phyloP scores from a whole-genome alignment of 2,113 vertebrate species.

The Colius striatus region DNA sequence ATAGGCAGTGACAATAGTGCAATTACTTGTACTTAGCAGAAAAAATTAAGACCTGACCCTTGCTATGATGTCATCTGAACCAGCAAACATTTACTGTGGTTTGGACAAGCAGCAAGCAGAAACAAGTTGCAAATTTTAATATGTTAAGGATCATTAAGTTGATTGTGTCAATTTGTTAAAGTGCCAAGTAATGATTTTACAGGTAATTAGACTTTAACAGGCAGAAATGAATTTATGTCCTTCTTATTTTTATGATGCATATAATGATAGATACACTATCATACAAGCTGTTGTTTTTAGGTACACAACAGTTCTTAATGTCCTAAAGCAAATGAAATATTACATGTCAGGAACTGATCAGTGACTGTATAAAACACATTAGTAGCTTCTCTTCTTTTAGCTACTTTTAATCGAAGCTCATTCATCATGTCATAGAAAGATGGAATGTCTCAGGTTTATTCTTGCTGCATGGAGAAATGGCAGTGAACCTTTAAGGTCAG shows the following conservation, averaged over 20 bases:
- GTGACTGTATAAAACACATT: constrained; percentile 79
- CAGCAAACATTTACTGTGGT: constrained; percentile 43
- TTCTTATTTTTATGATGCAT: constrained; percentile 72
- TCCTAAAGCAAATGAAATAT: constrained; percentile 78
- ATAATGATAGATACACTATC: constrained; percentile 70
- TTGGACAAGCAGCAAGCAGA: constrained; percentile 56
- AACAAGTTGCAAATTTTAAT: constrained; percentile 64
- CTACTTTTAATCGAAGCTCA: constrained; percentile 72
- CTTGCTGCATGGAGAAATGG: constrained; percentile 59
- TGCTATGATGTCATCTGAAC: constrained; percentile 44
- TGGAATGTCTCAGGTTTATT: constrained; percentile 67
- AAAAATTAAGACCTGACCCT: constrained; percentile 47
- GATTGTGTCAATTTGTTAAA: constrained; percentile 78
- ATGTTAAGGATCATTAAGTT: constrained; percentile 71
- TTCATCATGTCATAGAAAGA: constrained; percentile 73
- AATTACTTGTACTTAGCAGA: constrained; percentile 10
- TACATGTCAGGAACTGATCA: constrained; percentile 76
- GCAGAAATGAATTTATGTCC: constrained; percentile 75
- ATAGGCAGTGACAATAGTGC: neutral
- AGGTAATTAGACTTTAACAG: constrained; percentile 81
- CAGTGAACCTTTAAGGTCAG: constrained; percentile 66
- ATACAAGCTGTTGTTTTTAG: constrained; percentile 73
- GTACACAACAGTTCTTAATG: constrained; percentile 73
- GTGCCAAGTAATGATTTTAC: constrained; percentile 80
- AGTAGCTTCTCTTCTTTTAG: constrained; percentile 74